Evolutionary conservation across 1,140 invertebrate genomes (phyloP).

Genomic region (Pseudobourletiella spinata): DNA sequence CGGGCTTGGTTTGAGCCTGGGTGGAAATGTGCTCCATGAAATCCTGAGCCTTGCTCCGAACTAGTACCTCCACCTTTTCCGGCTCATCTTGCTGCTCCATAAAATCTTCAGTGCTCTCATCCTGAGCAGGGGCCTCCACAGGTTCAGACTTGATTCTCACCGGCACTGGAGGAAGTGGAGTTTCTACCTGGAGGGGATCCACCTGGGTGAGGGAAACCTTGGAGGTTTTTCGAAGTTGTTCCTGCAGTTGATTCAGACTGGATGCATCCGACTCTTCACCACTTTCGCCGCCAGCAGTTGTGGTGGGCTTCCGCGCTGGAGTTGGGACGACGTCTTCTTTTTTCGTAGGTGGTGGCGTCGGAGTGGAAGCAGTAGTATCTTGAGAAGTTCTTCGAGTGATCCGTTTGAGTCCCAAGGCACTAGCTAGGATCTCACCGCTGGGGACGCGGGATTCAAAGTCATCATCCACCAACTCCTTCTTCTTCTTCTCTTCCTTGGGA

Average conservation of each 20-base stretch:
- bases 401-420: conserved; percentile 18
- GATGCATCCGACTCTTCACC: neutral
- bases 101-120: neutral
- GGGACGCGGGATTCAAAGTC: conserved; percentile 11
- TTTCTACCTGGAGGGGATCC: neutral
- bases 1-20: conserved; percentile 24
- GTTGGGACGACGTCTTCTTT: neutral
- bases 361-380: neutral
- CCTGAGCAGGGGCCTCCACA: neutral
- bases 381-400: conserved; percentile 11
- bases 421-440: conserved; percentile 23
- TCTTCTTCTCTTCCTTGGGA: neutral
- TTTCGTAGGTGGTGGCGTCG: neutral
- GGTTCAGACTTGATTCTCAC: conserved; percentile 9
- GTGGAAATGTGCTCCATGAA: conserved; percentile 29
- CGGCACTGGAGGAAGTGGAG: neutral
- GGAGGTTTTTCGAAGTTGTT: neutral
- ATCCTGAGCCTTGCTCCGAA: conserved; percentile 10
- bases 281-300: neutral
- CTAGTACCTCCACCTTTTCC: neutral
- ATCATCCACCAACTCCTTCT: conserved; percentile 16
- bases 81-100: neutral
- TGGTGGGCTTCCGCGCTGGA: neutral
- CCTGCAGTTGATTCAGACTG: neutral
- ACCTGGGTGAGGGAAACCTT: neutral